Evolutionary conservation across 2,888 invertebrate species (phyloP).

Genomic region (Leptopilina myrica): DNA sequence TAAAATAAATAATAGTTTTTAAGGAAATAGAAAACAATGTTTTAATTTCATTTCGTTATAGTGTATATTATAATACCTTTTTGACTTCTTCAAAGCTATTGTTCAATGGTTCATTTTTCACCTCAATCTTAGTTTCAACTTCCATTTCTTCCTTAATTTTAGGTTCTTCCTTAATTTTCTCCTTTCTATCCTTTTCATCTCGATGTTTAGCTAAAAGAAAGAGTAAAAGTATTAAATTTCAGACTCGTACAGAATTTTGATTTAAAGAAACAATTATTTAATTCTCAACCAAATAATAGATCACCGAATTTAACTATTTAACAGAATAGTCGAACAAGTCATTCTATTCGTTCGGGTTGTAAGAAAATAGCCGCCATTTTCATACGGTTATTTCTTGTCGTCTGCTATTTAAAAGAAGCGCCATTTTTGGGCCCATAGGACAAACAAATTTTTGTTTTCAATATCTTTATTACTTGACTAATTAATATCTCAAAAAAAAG

Average conservation of each 20-base stretch:
- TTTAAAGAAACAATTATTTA: background rate
- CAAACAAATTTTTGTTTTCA: no score
- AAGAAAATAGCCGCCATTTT: no score
- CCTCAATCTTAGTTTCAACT: constrained; percentile 47
- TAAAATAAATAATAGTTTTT: constrained; percentile 16
- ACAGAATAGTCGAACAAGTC: no score
- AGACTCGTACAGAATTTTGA: constrained; percentile 2
- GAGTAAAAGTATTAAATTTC: background rate
- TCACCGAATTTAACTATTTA: no score
- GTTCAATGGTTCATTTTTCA: constrained; percentile 72
- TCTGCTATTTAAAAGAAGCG: no score
- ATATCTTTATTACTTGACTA: no score
- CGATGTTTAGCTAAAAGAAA: constrained; percentile 68
- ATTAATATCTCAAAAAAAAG: no score
- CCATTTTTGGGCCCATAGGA: no score
- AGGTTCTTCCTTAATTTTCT: constrained; percentile 75
- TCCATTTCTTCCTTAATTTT: constrained; percentile 61
- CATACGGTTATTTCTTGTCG: no score
- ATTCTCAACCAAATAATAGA: no score
- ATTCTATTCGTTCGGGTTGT: no score
- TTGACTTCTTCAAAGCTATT: constrained; percentile 61
- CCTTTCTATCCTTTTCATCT: constrained; percentile 80
- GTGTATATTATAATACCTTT: constrained; percentile 50
- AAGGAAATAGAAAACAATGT: background rate
- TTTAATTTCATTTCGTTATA: background rate